Evolutionary conservation across 2,797 vertebrate genomes (phyloP).

Genomic region (Falco novaeseelandiae): DNA sequence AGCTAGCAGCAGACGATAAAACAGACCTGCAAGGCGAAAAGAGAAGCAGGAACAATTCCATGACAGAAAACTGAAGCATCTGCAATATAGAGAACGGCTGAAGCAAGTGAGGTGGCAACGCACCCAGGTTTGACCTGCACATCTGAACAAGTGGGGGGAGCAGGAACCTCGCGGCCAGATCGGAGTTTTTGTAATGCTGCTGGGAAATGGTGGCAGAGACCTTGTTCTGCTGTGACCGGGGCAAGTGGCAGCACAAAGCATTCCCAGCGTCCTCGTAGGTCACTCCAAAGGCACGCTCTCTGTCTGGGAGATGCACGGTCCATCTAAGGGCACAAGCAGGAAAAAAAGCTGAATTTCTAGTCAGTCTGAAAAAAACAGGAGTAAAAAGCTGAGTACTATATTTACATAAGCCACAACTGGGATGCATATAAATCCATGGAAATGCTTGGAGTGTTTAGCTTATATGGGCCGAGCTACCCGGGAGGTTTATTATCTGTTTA

Average conservation of each 20-base stretch:
- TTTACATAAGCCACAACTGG: not conserved
- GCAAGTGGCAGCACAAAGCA: not conserved
- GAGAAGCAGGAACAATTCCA: not conserved
- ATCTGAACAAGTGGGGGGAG: not conserved
- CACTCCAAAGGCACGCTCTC: not conserved
- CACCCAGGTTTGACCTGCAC: not conserved
- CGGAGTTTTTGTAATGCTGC: rapidly evolving
- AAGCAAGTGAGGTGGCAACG: not conserved
- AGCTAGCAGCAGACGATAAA: not conserved
- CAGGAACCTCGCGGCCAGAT: rapidly evolving
- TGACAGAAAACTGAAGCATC: not conserved
- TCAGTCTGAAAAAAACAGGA: not conserved
- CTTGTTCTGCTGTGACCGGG: not conserved
- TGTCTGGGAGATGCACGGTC: not conserved
- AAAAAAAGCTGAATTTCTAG: not conserved
- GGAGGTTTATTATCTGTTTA: not conserved
- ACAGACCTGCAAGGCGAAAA: not conserved
- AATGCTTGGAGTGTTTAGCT: not conserved
- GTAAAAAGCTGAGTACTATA: not conserved
- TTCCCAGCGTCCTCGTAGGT: not conserved
- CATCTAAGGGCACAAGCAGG: not conserved
- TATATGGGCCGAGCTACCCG: not conserved
- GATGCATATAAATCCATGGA: not conserved
- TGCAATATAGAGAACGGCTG: not conserved
- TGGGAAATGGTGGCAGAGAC: not conserved